Evolutionary conservation across 2,113 vertebrate genomes (phyloP).

Genomic region (Talpa occidentalis): DNA sequence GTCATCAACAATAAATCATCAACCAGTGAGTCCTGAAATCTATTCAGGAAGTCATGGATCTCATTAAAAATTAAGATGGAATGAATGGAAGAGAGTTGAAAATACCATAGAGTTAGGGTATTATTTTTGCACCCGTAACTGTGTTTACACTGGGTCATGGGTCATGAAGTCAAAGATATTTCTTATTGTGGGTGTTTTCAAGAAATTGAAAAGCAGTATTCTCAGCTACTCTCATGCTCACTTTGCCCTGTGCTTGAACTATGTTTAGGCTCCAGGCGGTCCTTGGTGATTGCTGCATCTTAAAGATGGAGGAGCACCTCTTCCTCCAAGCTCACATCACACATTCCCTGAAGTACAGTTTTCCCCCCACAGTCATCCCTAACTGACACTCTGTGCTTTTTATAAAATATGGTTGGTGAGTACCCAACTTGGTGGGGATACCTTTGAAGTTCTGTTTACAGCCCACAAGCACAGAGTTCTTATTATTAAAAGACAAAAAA

Average conservation of each 20-base stretch:
- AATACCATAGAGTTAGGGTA: background rate
- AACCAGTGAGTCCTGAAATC: constrained; percentile 18
- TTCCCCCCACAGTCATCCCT: background rate
- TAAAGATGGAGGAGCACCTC: background rate
- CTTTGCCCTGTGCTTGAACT: background rate
- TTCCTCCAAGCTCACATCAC: constrained; percentile 18
- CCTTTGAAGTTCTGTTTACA: constrained; percentile 50
- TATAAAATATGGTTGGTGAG: background rate
- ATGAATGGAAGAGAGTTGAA: background rate
- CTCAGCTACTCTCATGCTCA: background rate
- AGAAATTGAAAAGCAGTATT: background rate
- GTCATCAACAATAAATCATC: constrained; percentile 7
- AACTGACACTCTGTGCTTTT: background rate
- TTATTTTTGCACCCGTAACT: background rate
- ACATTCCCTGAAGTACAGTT: background rate
- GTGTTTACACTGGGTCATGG: background rate
- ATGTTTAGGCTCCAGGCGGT: background rate
- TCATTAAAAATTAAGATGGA: background rate
- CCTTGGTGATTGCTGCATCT: constrained; percentile 4
- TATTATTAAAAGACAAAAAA: constrained; percentile 39
- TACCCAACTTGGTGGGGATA: background rate
- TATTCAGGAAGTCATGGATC: background rate
- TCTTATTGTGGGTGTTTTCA: background rate
- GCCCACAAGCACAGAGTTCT: background rate
- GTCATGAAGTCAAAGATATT: background rate